Conservation (phyloP, 2,888 invertebrate species). For the Cheilosia pagana region DNA sequence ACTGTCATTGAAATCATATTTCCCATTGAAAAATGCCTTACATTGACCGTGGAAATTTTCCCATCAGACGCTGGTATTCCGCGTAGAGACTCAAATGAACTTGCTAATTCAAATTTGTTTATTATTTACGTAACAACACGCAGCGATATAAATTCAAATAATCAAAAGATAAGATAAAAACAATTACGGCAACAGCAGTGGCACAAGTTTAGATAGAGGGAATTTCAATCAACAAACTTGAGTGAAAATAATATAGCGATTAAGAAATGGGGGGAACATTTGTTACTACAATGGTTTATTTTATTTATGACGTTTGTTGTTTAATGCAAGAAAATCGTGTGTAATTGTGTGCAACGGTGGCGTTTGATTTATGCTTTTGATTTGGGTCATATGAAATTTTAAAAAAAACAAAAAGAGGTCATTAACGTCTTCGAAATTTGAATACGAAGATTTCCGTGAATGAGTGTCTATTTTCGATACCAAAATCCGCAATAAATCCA, state of each 20-base stretch:
- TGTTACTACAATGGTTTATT: too few species aligned
- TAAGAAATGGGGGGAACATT: too few species aligned
- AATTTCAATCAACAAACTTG: conserved; percentile 13
- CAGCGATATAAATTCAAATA: conserved; percentile 14
- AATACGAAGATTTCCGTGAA: too few species aligned
- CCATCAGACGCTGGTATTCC: background rate
- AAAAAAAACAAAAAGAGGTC: background rate
- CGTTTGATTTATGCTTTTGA: background rate
- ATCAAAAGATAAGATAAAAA: conserved; percentile 31
- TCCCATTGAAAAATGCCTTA: conserved; percentile 12
- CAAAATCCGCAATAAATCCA: too few species aligned
- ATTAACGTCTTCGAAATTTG: too few species aligned
- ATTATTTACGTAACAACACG: conserved; percentile 4
- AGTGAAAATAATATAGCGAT: too few species aligned
- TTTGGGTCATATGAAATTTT: background rate
- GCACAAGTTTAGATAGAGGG: background rate
- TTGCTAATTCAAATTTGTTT: background rate
- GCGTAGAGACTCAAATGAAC: too few species aligned
- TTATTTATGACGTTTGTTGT: too few species aligned
- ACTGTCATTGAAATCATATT: conserved; percentile 20
- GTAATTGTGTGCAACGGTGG: background rate
- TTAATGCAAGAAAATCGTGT: too few species aligned
- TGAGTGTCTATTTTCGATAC: too few species aligned
- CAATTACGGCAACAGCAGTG: background rate
- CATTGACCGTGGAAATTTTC: background rate